A percentile compares a stretch with the other conserved stretches of the same genome.
phyloP scores from a whole-genome alignment of 2,888 invertebrate genomes.

The Pachliopta kotzebuea region DNA sequence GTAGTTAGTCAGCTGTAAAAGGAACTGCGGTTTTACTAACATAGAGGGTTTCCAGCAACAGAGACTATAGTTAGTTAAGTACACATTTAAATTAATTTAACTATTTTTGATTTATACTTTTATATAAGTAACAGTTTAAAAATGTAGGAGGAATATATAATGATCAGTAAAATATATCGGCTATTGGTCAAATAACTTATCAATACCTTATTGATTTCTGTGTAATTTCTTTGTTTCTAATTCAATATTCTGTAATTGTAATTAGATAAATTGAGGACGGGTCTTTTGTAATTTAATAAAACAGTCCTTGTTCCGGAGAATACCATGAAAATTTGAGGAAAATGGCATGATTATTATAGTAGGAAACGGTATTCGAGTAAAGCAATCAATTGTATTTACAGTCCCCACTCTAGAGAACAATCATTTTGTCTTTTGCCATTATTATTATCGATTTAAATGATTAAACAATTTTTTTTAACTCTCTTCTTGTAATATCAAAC shows the following conservation, averaged over 20 bases:
- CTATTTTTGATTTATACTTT: too few relatives aligned
- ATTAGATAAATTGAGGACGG: conserved; percentile 1
- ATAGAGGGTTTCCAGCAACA: too few relatives aligned
- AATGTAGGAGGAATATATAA: too few relatives aligned
- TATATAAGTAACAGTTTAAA: too few relatives aligned
- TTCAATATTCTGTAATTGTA: conserved; percentile 13
- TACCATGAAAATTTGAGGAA: neutral
- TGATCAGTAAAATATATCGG: too few relatives aligned
- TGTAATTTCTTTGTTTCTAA: neutral
- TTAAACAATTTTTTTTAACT: neutral
- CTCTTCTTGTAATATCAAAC: neutral
- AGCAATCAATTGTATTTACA: conserved; percentile 8
- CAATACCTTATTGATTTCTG: too few relatives aligned
- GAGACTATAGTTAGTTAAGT: too few relatives aligned
- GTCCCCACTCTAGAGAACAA: neutral
- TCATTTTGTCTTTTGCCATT: neutral
- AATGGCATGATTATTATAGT: conserved; percentile 15
- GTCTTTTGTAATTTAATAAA: conserved; percentile 12
- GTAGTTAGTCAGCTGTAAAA: too few relatives aligned
- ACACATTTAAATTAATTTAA: too few relatives aligned
- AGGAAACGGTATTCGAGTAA: conserved; percentile 11
- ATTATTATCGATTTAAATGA: neutral
- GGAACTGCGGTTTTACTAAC: too few relatives aligned
- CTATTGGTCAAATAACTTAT: too few relatives aligned
- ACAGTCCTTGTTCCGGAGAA: neutral